Evolutionary conservation across 2,797 vertebrate genomes (phyloP).

Genomic region (Oryzias dopingdopingensis): DNA sequence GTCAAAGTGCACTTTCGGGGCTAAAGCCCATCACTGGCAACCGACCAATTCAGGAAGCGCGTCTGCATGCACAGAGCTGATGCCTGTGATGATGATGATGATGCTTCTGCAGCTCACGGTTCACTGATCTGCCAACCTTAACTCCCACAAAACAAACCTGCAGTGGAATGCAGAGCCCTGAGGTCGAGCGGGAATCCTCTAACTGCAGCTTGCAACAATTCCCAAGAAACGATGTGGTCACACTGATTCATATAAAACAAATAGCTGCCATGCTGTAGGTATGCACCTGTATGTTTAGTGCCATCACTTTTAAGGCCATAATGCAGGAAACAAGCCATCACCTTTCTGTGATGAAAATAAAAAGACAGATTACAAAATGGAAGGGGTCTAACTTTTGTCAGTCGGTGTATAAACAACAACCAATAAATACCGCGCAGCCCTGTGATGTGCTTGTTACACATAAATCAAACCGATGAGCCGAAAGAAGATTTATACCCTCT

Average conservation of each 20-base stretch:
- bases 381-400: too few species aligned
- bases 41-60: conserved; percentile 19
- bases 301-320: too few species aligned
- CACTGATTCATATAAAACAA: too few species aligned
- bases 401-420: conserved; percentile 9
- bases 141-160: conserved; percentile 35
- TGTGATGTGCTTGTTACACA: conserved; percentile 10
- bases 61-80: conserved; percentile 21
- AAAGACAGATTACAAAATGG: too few species aligned
- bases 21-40: conserved; percentile 12
- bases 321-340: too few species aligned
- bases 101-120: conserved; percentile 13
- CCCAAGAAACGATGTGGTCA: too few species aligned
- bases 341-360: too few species aligned
- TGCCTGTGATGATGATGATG: conserved; percentile 23
- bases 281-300: too few species aligned
- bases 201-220: conserved; percentile 10
- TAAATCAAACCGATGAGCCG: conserved; percentile 33
- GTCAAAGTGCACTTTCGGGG: conserved; percentile 23
- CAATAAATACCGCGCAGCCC: conserved; percentile 29
- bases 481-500: conserved; percentile 37
- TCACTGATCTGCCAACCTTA: conserved; percentile 22
- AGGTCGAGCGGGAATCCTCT: conserved; percentile 17
- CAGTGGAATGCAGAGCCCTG: conserved; percentile 26
- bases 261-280: too few species aligned